Evolutionary conservation across 2,113 vertebrate species (phyloP).

Genomic region (Cebidichthys violaceus): DNA sequence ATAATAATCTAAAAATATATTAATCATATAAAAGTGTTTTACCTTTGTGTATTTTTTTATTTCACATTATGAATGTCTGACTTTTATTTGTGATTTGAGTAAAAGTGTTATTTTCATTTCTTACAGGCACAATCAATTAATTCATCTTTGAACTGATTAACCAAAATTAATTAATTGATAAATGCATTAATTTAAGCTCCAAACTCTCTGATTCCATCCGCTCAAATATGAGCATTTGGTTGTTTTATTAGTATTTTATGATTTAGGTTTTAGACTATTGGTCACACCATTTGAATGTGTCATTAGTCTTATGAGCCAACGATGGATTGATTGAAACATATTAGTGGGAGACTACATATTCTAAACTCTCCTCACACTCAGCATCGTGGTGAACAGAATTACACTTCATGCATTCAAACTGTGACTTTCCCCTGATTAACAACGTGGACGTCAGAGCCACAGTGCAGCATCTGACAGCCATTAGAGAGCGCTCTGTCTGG

Average conservation of each 20-base stretch:
- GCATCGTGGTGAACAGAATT: conserved; percentile 1
- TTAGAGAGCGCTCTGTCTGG: conserved; percentile 62
- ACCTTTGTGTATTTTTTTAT: too few relatives aligned
- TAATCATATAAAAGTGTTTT: too few relatives aligned
- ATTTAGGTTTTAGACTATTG: not conserved
- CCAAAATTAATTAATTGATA: not conserved
- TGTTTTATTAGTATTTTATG: not conserved
- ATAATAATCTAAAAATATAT: too few relatives aligned
- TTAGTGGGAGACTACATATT: not conserved
- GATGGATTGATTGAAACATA: too few relatives aligned
- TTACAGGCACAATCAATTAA: not conserved
- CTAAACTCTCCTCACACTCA: not conserved
- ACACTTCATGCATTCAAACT: conserved; percentile 14
- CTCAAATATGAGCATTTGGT: not conserved
- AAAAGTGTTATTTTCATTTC: not conserved
- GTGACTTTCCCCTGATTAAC: conserved; percentile 44
- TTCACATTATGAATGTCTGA: not conserved
- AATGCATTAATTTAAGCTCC: not conserved
- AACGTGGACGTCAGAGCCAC: conserved; percentile 16
- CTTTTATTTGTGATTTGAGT: not conserved
- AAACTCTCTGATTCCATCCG: not conserved
- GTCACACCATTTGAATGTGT: not conserved
- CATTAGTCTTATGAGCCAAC: too few relatives aligned
- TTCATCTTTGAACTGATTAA: not conserved
- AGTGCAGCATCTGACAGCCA: conserved; percentile 59